A percentile compares a stretch with the other conserved stretches of the same genome.
Evolutionary conservation across 2,888 invertebrate genomes (phyloP).

Genomic region (Drosophila niveifrons): DNA sequence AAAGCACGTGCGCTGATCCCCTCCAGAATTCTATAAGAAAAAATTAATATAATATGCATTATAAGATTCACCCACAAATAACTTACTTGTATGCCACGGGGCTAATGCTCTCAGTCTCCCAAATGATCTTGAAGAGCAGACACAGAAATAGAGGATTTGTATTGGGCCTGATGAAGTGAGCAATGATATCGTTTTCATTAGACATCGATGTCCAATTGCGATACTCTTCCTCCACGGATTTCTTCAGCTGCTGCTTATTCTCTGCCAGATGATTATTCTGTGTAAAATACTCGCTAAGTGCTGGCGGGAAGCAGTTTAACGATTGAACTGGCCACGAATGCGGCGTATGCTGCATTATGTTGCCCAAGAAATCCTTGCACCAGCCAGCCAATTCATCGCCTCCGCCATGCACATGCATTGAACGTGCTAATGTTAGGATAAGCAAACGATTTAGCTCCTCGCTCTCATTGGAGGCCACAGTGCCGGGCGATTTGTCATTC

Average conservation of each 20-base stretch:
- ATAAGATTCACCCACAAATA: neutral
- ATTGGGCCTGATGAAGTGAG: slow-evolving; percentile 97
- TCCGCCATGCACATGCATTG: slow-evolving; percentile 96
- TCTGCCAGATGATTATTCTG: slow-evolving; percentile 94
- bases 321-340: slow-evolving; percentile 98
- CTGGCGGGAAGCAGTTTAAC: slow-evolving; percentile 95
- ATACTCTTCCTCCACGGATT: slow-evolving; percentile 97
- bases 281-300: slow-evolving; percentile 95
- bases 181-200: slow-evolving; percentile 97
- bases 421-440: slow-evolving; percentile 96
- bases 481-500: slow-evolving; percentile 92
- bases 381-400: slow-evolving; percentile 88
- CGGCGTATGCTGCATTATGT: slow-evolving; percentile 97
- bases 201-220: slow-evolving; percentile 98
- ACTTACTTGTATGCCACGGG: slow-evolving; percentile 96
- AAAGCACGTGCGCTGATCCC: slow-evolving; percentile 96
- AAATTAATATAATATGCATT: slow-evolving; percentile 20
- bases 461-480: slow-evolving; percentile 95
- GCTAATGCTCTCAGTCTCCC: slow-evolving; percentile 96
- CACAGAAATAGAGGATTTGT: slow-evolving; percentile 96
- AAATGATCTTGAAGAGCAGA: slow-evolving; percentile 97
- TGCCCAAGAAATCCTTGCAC: slow-evolving; percentile 95
- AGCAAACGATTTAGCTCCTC: slow-evolving; percentile 97
- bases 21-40: slow-evolving; percentile 91
- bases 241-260: slow-evolving; percentile 95